Evolutionary conservation across 2,888 invertebrate genomes (phyloP).

Genomic region (Tinea trinotella): DNA sequence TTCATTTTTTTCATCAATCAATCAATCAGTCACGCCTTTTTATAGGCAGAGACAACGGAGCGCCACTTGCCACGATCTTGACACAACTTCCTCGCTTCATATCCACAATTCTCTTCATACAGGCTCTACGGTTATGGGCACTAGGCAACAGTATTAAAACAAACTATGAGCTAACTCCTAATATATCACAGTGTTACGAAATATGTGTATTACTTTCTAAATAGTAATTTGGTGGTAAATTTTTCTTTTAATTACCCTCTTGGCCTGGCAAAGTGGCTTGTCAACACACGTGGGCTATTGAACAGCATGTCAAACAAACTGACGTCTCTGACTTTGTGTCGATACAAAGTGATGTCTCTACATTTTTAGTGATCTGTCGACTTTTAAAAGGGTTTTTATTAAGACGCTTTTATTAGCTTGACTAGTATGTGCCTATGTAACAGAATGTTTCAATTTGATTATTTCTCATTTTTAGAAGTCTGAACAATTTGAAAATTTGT

Average conservation of each 20-base stretch:
- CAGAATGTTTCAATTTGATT: too few species aligned
- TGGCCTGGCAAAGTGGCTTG: conserved; percentile 38
- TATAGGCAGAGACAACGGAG: too few species aligned
- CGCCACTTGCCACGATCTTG: conserved; percentile 20
- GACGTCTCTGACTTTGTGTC: conserved; percentile 41
- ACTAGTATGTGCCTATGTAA: too few species aligned
- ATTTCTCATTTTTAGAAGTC: too few species aligned
- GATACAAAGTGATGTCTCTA: not conserved
- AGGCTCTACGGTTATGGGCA: too few species aligned
- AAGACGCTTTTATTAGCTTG: too few species aligned
- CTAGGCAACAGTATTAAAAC: too few species aligned
- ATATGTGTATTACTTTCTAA: conserved; percentile 26
- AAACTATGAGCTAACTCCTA: not conserved
- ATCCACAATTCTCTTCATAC: too few species aligned
- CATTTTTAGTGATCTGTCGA: not conserved
- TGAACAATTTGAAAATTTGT: too few species aligned
- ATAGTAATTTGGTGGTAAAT: conserved; percentile 20
- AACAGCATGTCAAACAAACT: conserved; percentile 64
- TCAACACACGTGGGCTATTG: conserved; percentile 42
- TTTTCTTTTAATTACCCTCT: conserved; percentile 45
- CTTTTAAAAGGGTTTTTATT: too few species aligned
- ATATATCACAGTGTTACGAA: not conserved
- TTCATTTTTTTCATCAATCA: too few species aligned
- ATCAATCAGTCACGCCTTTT: too few species aligned
- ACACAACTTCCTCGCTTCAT: conserved; percentile 24